Evolutionary conservation across 2,797 vertebrate species (phyloP).

Genomic region (Rhabdophis nuchalis): DNA sequence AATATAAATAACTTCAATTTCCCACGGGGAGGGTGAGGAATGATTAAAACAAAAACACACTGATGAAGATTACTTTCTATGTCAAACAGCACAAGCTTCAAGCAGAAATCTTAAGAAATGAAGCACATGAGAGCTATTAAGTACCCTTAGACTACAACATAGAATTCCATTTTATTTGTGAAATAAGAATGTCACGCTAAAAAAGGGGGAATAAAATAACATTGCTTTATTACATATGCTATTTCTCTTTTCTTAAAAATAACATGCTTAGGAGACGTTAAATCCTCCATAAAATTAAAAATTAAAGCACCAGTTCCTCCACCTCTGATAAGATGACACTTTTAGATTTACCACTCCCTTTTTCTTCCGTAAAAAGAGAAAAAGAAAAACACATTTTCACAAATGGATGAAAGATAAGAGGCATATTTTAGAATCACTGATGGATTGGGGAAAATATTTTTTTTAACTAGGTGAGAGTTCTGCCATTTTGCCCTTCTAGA

Average conservation of each 20-base stretch:
- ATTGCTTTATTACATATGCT: background rate
- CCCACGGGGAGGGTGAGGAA: background rate
- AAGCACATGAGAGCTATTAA: background rate
- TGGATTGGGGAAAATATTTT: background rate
- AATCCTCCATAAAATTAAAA: slow-evolving; percentile 44
- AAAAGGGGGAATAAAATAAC: background rate
- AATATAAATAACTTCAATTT: slow-evolving; percentile 32
- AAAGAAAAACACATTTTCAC: background rate
- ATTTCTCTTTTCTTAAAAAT: background rate
- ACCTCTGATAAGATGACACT: background rate
- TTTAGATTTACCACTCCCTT: background rate
- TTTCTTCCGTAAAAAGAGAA: background rate
- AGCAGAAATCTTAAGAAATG: background rate
- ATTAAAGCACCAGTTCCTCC: background rate
- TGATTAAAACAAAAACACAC: slow-evolving; percentile 8
- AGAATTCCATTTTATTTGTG: background rate
- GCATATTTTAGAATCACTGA: background rate
- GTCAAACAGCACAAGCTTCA: background rate
- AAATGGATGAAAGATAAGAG: background rate
- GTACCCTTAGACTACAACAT: background rate
- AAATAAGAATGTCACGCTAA: background rate
- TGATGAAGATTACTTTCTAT: slow-evolving; percentile 1
- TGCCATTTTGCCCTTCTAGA: background rate
- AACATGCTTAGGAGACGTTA: slow-evolving; percentile 2
- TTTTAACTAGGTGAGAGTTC: background rate